Conservation (phyloP, 2,113 vertebrate species). For the Leiothrix lutea region DNA sequence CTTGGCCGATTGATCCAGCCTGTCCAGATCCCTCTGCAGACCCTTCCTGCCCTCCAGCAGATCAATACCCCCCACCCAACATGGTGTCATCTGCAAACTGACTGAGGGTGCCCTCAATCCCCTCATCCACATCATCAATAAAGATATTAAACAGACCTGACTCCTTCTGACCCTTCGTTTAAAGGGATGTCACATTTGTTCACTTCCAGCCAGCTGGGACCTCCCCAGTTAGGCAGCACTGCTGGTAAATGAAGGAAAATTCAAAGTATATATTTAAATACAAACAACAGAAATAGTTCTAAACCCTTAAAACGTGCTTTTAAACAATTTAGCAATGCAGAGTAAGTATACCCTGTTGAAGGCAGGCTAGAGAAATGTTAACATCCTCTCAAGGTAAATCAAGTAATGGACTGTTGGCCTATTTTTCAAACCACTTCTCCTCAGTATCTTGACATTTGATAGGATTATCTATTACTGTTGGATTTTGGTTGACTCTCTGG, state of each 20-base stretch:
- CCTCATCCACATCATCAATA: neutral
- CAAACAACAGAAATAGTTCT: neutral
- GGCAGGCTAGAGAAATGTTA: constrained; percentile 27
- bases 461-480: constrained; percentile 73
- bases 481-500: constrained; percentile 71
- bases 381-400: constrained; percentile 52
- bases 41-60: neutral
- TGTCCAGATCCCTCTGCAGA: neutral
- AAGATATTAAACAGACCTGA: neutral
- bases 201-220: neutral
- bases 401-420: constrained; percentile 64
- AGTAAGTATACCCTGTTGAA: constrained; percentile 21
- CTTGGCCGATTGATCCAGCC: neutral
- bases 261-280: constrained; percentile 51
- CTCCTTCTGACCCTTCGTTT: neutral
- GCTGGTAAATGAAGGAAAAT: constrained; percentile 14
- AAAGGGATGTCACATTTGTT: neutral
- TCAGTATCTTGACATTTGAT: constrained; percentile 75
- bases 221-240: neutral
- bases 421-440: constrained; percentile 72
- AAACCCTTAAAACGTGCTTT: constrained; percentile 23
- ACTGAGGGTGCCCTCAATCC: neutral
- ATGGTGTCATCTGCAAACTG: neutral
- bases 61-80: neutral
- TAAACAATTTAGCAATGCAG: constrained; percentile 26